Conservation (phyloP, 2,888 invertebrate genomes). For the Bruchidius siliquastri region DNA sequence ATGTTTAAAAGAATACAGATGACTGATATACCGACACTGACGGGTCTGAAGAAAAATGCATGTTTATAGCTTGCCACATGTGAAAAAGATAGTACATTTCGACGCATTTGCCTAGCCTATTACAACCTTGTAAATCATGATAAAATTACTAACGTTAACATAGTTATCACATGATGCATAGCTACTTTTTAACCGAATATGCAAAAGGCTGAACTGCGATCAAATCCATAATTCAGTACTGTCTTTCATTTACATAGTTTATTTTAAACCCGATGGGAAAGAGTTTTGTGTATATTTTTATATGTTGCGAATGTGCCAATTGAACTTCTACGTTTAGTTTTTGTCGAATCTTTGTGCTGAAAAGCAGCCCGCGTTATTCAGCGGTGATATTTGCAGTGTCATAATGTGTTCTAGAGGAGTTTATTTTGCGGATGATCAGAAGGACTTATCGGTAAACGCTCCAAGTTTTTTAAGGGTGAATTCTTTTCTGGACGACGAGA, state of each 20-base stretch:
- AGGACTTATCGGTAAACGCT: conserved; percentile 30
- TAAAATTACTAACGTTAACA: not conserved
- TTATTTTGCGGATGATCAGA: conserved; percentile 30
- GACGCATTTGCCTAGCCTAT: not conserved
- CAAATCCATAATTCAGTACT: not conserved
- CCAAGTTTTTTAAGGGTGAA: conserved; percentile 37
- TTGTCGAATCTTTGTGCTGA: conserved; percentile 21
- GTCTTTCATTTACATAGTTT: conserved; percentile 1
- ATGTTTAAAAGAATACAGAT: too few species aligned
- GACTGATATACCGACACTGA: too few species aligned
- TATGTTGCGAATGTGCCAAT: conserved; percentile 30
- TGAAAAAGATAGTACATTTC: too few species aligned
- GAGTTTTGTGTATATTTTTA: conserved; percentile 22
- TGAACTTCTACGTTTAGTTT: conserved; percentile 21
- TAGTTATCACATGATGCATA: not conserved
- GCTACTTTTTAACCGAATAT: not conserved
- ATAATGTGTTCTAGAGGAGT: conserved; percentile 42
- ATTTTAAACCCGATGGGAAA: conserved; percentile 6
- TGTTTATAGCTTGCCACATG: too few species aligned
- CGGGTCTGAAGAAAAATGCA: too few species aligned
- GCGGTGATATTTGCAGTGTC: not conserved
- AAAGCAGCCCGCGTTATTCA: conserved; percentile 7
- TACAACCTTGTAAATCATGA: not conserved
- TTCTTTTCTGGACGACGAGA: conserved; percentile 40
- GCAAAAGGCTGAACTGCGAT: not conserved